These are phyloP conservation scores for Eubasilissa splendida DNA, from an alignment of 2,888 invertebrate species.

Conservation along the genomic window DNA sequence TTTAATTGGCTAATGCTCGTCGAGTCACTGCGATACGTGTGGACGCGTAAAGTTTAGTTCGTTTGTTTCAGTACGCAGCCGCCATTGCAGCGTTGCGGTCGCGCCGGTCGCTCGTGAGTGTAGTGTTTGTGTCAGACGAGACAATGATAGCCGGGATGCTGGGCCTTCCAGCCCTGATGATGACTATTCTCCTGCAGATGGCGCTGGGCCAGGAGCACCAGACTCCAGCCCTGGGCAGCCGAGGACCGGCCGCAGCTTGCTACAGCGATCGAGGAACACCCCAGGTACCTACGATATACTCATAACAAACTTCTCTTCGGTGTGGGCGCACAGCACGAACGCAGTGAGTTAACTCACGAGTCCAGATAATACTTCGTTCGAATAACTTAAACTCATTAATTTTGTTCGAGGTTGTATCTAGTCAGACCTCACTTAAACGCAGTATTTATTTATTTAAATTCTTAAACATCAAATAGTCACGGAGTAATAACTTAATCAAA, in stretches of 20 bases:
- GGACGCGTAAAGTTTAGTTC: constrained; percentile 13
- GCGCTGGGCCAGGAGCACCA: constrained; percentile 41
- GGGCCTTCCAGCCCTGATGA: constrained; percentile 11
- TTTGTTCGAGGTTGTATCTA: no score
- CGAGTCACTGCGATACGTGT: background rate
- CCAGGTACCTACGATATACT: constrained; percentile 41
- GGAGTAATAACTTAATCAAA: no score
- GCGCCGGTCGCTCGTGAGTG: constrained; percentile 21
- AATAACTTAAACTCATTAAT: no score
- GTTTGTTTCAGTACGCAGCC: constrained; percentile 36
- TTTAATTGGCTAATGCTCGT: background rate
- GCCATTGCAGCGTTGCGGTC: constrained; percentile 26
- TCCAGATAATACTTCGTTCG: no score
- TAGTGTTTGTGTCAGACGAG: constrained; percentile 3
- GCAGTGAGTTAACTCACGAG: no score
- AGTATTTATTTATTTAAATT: no score
- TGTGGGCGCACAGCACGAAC: constrained; percentile 8
- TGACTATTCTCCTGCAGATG: background rate
- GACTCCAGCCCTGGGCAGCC: constrained; percentile 31
- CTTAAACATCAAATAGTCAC: no score
- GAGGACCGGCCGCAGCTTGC: constrained; percentile 44
- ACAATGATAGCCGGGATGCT: constrained; percentile 37
- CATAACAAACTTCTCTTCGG: constrained; percentile 12
- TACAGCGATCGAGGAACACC: constrained; percentile 48
- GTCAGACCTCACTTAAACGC: no score